Evolutionary conservation across 2,797 vertebrate species (phyloP).

Genomic region (Ara ararauna): DNA sequence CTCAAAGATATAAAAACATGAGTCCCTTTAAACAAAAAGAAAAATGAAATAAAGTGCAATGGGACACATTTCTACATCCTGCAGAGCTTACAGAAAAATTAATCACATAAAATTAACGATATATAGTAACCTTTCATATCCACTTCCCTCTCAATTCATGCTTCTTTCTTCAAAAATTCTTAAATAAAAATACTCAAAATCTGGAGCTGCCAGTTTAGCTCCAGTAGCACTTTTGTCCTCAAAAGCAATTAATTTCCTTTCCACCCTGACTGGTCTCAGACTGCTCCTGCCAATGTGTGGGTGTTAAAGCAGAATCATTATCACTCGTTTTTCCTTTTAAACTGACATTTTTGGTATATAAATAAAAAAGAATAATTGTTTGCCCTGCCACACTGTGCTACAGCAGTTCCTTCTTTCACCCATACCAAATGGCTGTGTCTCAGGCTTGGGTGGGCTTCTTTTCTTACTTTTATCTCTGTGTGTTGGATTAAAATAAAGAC

Average conservation of each 20-base stretch:
- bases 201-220: neutral
- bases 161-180: neutral
- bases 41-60: neutral
- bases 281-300: neutral
- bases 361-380: neutral
- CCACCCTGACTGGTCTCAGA: fast-evolving
- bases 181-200: neutral
- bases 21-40: neutral
- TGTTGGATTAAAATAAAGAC: neutral
- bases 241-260: neutral
- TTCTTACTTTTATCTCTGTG: neutral
- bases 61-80: neutral
- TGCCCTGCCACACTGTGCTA: neutral
- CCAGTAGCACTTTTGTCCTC: neutral
- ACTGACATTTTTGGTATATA: neutral
- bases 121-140: neutral
- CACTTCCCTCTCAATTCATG: neutral
- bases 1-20: neutral
- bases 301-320: neutral
- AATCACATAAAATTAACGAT: neutral
- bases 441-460: neutral
- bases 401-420: neutral
- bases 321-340: neutral
- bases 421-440: neutral
- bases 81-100: neutral